Percentiles rank a stretch among this genome's conserved stretches.
Evolutionary conservation across 1,140 invertebrate genomes (phyloP).

Genomic region (Battus philenor): DNA sequence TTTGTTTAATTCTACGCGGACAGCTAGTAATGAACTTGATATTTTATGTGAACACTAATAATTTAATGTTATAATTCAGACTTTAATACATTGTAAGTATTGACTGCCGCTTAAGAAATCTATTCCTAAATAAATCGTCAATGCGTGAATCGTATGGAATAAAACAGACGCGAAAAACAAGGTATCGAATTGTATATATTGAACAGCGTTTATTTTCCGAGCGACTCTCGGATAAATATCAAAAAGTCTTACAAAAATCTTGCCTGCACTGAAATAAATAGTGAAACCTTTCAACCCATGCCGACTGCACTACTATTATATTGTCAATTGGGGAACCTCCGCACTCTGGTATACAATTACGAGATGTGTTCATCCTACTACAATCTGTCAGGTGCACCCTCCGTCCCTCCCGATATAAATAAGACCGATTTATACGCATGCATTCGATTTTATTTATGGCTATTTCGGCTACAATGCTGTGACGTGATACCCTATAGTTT

Average conservation of each 20-base stretch:
- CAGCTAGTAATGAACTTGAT: too few relatives aligned
- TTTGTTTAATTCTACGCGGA: too few relatives aligned
- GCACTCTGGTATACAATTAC: slow-evolving; percentile 48
- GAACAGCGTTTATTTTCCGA: slow-evolving; percentile 3
- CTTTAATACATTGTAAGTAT: background rate
- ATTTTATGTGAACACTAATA: too few relatives aligned
- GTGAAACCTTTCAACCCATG: slow-evolving; percentile 19
- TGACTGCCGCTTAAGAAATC: background rate
- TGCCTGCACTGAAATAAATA: slow-evolving; percentile 22
- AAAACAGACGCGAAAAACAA: background rate
- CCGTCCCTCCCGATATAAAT: slow-evolving; percentile 42
- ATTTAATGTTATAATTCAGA: too few relatives aligned
- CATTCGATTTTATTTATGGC: slow-evolving; percentile 52
- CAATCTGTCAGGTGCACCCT: slow-evolving; percentile 48
- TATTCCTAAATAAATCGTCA: slow-evolving; percentile 11
- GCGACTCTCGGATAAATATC: slow-evolving; percentile 21
- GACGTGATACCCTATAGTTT: slow-evolving; percentile 28
- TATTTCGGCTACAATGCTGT: slow-evolving; percentile 50
- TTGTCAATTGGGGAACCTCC: slow-evolving; percentile 56
- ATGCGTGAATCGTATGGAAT: background rate
- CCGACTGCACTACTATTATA: slow-evolving; percentile 46
- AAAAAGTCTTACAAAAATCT: slow-evolving; percentile 19
- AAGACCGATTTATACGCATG: slow-evolving; percentile 52
- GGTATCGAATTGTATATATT: slow-evolving; percentile 10
- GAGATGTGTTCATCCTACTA: slow-evolving; percentile 56